phyloP scores from a whole-genome alignment of 2,797 vertebrate genomes.

The Hydrolagus colliei region DNA sequence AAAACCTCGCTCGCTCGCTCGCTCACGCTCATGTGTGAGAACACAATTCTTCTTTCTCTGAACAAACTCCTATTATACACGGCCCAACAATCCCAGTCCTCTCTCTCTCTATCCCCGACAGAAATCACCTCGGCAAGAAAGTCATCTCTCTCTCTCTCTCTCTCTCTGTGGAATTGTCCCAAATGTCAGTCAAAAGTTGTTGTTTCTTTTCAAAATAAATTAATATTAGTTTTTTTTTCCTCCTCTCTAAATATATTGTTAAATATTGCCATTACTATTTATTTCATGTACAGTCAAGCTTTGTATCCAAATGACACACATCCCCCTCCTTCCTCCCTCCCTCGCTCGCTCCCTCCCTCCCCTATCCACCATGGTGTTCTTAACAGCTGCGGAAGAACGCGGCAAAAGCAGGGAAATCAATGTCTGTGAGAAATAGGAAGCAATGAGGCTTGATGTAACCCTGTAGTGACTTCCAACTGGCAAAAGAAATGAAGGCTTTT shows the following conservation, averaged over 20 bases:
- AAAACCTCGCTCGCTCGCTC: constrained; percentile 39
- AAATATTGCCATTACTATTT: constrained; percentile 74
- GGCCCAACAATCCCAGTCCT: constrained; percentile 50
- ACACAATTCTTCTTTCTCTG: constrained; percentile 43
- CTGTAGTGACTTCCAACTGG: constrained; percentile 37
- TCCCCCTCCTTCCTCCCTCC: neutral
- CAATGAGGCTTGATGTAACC: constrained; percentile 36
- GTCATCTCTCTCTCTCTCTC: constrained; percentile 44
- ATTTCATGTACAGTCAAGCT: constrained; percentile 39
- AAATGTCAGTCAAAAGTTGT: constrained; percentile 67
- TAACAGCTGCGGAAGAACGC: constrained; percentile 42
- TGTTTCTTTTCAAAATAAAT: constrained; percentile 83
- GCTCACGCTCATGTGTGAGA: no score
- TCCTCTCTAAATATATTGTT: constrained; percentile 72
- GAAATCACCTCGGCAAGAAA: constrained; percentile 52
- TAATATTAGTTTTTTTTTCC: constrained; percentile 76
- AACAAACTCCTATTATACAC: constrained; percentile 57
- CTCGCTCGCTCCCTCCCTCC: constrained; percentile 50
- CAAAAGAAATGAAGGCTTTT: constrained; percentile 43
- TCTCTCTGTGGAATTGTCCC: constrained; percentile 63
- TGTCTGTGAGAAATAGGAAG: constrained; percentile 37
- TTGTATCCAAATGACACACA: constrained; percentile 19
- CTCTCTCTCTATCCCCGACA: constrained; percentile 42
- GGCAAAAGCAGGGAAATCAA: constrained; percentile 42
- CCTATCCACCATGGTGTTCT: constrained; percentile 46